Evolutionary conservation across 30 jellyfish, hydroid and myxozoan genomes (phyloP).

Genomic region (Cassiopea andromeda): DNA sequence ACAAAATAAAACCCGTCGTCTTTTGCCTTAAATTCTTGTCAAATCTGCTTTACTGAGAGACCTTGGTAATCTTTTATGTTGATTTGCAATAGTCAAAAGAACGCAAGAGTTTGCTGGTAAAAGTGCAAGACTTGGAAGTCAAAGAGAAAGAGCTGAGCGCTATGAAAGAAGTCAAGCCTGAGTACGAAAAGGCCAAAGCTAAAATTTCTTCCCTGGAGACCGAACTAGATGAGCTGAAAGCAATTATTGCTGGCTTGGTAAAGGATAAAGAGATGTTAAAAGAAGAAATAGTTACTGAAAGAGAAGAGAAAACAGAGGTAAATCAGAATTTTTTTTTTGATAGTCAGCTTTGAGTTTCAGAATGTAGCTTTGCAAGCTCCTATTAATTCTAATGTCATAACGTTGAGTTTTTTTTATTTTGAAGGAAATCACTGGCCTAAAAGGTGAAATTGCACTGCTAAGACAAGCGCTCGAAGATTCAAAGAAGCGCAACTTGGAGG

Average conservation of each 20-base stretch:
- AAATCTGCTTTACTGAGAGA: too few species aligned
- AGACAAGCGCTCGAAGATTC: slow-evolving; percentile 62
- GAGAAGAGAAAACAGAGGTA: slow-evolving; percentile 67
- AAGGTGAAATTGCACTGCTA: slow-evolving; percentile 63
- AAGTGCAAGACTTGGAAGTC: slow-evolving; percentile 55
- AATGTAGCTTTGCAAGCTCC: too few species aligned
- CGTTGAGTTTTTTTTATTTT: too few species aligned
- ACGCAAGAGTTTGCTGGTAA: slow-evolving; percentile 47
- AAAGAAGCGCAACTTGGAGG: slow-evolving; percentile 54
- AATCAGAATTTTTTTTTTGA: neutral
- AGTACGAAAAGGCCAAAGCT: slow-evolving; percentile 54
- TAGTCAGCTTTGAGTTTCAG: neutral
- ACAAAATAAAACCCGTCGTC: too few species aligned
- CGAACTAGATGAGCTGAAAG: slow-evolving; percentile 25
- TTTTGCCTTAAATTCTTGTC: too few species aligned
- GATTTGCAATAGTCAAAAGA: slow-evolving; percentile 62
- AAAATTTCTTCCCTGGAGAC: slow-evolving; percentile 50
- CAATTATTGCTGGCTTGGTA: slow-evolving; percentile 26
- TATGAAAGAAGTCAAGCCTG: slow-evolving; percentile 66
- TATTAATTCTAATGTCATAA: too few species aligned
- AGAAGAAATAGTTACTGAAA: slow-evolving; percentile 38
- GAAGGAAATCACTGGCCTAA: slow-evolving; percentile 76
- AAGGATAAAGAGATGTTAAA: slow-evolving; percentile 57
- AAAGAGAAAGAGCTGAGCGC: slow-evolving; percentile 74
- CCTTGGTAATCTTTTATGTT: too few species aligned